phyloP scores from a whole-genome alignment of 1,140 invertebrate genomes.

The Drosophila pectinifera region DNA sequence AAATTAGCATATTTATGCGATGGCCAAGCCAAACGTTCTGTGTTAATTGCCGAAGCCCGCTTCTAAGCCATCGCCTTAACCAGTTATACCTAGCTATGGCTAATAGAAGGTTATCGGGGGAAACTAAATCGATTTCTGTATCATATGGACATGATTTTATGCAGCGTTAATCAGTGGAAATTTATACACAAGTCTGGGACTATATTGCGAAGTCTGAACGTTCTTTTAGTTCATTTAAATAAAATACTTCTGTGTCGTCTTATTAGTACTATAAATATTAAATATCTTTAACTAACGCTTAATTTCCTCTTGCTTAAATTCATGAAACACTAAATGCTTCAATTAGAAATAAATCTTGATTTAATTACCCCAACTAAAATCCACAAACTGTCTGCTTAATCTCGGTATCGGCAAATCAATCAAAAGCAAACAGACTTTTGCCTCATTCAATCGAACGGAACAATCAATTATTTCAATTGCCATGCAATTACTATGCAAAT shows the following conservation, averaged over 20 bases:
- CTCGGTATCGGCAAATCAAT: conserved; percentile 39
- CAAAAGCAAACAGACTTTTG: conserved; percentile 28
- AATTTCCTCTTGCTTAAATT: too few species aligned
- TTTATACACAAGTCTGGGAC: neutral
- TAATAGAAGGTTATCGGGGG: conserved; percentile 16
- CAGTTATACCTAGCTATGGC: conserved; percentile 24
- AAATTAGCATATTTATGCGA: conserved; percentile 43
- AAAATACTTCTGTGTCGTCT: too few species aligned
- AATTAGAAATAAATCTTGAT: neutral
- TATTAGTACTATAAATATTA: too few species aligned
- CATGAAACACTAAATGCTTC: too few species aligned
- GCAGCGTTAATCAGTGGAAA: conserved; percentile 8
- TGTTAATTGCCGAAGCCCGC: conserved; percentile 24
- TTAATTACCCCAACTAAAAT: conserved; percentile 7
- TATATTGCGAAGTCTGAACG: neutral
- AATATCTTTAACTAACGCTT: too few species aligned
- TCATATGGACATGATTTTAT: conserved; percentile 9
- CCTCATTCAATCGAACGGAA: conserved; percentile 18
- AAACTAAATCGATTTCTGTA: conserved; percentile 29
- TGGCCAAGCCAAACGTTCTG: conserved; percentile 21
- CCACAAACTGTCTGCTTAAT: conserved; percentile 2
- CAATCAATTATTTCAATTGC: conserved; percentile 38
- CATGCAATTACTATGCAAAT: conserved; percentile 52
- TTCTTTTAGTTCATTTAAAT: neutral
- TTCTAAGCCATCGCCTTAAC: conserved; percentile 18